Evolutionary conservation across 2,888 invertebrate species (phyloP), one percentile per base, ranked within the genome.

Genomic region (Calliphora vomitoria): DNA sequence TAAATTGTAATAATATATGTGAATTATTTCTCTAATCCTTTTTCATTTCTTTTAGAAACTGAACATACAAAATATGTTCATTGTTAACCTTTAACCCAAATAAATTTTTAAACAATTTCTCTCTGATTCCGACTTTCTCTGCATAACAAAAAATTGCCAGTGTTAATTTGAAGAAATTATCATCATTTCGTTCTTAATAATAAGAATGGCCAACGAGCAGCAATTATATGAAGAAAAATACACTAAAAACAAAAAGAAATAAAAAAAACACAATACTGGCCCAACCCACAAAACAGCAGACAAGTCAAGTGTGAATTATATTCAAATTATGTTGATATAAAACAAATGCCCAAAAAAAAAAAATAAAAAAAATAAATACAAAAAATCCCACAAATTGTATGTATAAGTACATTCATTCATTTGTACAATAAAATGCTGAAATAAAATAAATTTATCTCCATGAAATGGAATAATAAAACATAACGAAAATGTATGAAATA

Each of bases 281-380:
- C 86, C 85, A 90, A 41, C 86, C 87, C 89, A 85, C 75, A 71
- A 89, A 78, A 72, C 82, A 82, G 74, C 88, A 88, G 89, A 90
- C 91, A 91, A 91, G 90, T 92, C 91, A 92, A 91, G 90, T 90
- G 91, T 91, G 90, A 91, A 92, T 91, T 92, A 90, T 91, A 92
- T 90, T 91, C 90, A 89, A 90, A 89, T 90, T 83, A 83, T 72
- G 15, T 62, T 89, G 89, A 89, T 89, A 80, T 82, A 87, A 89
- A 89, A 76, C 89, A 83, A 88, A 88, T 89, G 90, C 90, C 85
- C 79, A 87, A 89, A 85, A 89, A 90, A 85, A 58, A 76, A 74
- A 53, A 66, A 11, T 66, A 15, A 25, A 15, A 18, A 64, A 13
- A 25, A n/a, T n/a, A n/a, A n/a, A n/a, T n/a, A n/a, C n/a, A n/a